These are phyloP conservation scores for Philopotamus ludificatus DNA, from an alignment of 1,140 invertebrate genomes.

Conservation along the genomic window DNA sequence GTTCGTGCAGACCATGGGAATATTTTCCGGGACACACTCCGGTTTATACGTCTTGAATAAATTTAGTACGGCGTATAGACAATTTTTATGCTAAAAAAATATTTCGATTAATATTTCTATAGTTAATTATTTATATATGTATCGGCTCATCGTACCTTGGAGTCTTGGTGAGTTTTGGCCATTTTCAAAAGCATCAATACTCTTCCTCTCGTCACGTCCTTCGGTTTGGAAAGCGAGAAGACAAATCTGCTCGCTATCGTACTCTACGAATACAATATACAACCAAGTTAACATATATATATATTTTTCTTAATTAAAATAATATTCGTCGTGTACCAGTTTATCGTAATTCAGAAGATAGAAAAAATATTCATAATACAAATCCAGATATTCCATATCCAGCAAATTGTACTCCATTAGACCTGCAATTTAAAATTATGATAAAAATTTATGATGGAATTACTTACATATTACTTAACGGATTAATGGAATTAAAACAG, in stretches of 20 bases:
- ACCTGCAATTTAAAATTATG: conserved; percentile 46
- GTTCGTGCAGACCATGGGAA: conserved; percentile 49
- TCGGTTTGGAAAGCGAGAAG: conserved; percentile 51
- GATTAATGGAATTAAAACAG: no score
- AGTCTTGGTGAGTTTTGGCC: conserved; percentile 41
- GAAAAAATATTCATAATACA: conserved; percentile 53
- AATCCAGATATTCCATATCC: conserved; percentile 45
- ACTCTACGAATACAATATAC: conserved; percentile 43
- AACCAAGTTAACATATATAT: no score
- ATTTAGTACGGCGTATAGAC: conserved; percentile 50
- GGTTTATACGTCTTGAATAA: conserved; percentile 54
- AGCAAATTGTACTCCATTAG: conserved; percentile 50
- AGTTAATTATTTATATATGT: no score
- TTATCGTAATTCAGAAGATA: conserved; percentile 47
- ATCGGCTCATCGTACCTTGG: conserved; percentile 23
- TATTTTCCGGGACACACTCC: conserved; percentile 52
- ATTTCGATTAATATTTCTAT: conserved; percentile 35
- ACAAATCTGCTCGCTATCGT: conserved; percentile 49
- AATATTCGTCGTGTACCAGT: no score
- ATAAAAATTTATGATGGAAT: no score
- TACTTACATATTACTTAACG: no score
- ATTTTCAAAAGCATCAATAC: conserved; percentile 48
- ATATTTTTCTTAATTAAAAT: no score
- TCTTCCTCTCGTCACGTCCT: conserved; percentile 50
- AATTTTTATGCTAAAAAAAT: conserved; percentile 48